Evolutionary conservation across 1,140 invertebrate species (phyloP).

Genomic region (Globodera rostochiensis): DNA sequence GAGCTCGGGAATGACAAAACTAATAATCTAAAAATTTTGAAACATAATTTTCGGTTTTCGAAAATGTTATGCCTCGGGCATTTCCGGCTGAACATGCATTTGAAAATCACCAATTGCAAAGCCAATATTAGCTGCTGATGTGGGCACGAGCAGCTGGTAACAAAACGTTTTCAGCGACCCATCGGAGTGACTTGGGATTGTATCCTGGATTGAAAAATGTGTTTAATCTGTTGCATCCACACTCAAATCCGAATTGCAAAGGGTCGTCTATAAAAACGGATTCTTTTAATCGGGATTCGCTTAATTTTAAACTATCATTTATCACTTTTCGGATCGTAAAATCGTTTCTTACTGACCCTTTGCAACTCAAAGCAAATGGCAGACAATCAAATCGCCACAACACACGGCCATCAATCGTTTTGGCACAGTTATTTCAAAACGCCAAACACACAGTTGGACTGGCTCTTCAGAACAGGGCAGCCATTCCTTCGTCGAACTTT

Average conservation of each 20-base stretch:
- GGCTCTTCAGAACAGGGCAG: constrained; percentile 49
- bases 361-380: not conserved
- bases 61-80: constrained; percentile 49
- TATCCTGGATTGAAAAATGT: constrained; percentile 34
- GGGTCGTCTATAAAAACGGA: too few species aligned
- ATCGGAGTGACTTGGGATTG: constrained; percentile 27
- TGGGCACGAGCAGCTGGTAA: constrained; percentile 55
- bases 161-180: constrained; percentile 48
- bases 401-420: constrained; percentile 37
- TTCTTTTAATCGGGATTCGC: too few species aligned
- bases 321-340: too few species aligned
- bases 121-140: constrained; percentile 60
- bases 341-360: not conserved
- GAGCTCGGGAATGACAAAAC: constrained; percentile 54
- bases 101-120: constrained; percentile 60
- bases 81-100: constrained; percentile 53
- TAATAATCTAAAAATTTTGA: constrained; percentile 36
- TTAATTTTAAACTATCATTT: too few species aligned
- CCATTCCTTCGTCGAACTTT: constrained; percentile 51
- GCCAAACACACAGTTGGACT: constrained; percentile 49
- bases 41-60: not conserved
- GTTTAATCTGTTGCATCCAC: not conserved
- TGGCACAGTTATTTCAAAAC: constrained; percentile 41
- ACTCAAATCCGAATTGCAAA: too few species aligned
- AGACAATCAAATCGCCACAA: constrained; percentile 46